These are phyloP conservation scores for Temnothorax curvispinosus DNA, from an alignment of 1,140 invertebrate species.

Conservation along the genomic window DNA sequence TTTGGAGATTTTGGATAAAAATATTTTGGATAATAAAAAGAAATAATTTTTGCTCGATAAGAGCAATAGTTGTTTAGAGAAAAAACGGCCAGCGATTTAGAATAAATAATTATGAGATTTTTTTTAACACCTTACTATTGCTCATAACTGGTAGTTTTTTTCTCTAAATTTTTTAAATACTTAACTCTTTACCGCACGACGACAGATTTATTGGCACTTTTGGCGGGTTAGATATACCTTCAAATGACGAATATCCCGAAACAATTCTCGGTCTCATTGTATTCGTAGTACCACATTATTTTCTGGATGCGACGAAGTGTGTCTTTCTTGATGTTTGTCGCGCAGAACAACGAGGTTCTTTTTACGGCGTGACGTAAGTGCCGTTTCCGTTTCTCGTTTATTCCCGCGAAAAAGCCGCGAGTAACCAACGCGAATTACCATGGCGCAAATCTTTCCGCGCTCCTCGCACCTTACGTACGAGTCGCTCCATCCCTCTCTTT, in stretches of 20 bases:
- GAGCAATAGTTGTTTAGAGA: no score
- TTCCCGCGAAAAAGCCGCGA: slow-evolving; percentile 24
- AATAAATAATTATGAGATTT: no score
- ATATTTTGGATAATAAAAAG: neutral
- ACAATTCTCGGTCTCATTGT: neutral
- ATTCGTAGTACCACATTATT: neutral
- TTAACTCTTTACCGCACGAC: neutral
- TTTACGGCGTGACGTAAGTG: slow-evolving; percentile 39
- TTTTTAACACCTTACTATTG: no score
- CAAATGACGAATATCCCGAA: neutral
- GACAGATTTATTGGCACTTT: neutral
- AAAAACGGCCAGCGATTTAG: no score
- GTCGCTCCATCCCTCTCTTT: slow-evolving; percentile 2
- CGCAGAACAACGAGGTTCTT: neutral
- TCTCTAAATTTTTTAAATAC: neutral
- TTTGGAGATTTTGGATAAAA: neutral
- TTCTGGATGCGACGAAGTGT: neutral
- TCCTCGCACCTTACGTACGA: neutral
- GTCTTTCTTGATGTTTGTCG: neutral
- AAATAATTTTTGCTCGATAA: no score
- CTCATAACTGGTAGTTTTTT: no score
- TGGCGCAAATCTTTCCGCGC: neutral
- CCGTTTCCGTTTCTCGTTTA: slow-evolving; percentile 47
- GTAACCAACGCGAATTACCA: slow-evolving; percentile 19
- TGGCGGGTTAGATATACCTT: neutral